Evolutionary conservation across 2,113 vertebrate genomes (phyloP).

Genomic region (Amazona vittata): DNA sequence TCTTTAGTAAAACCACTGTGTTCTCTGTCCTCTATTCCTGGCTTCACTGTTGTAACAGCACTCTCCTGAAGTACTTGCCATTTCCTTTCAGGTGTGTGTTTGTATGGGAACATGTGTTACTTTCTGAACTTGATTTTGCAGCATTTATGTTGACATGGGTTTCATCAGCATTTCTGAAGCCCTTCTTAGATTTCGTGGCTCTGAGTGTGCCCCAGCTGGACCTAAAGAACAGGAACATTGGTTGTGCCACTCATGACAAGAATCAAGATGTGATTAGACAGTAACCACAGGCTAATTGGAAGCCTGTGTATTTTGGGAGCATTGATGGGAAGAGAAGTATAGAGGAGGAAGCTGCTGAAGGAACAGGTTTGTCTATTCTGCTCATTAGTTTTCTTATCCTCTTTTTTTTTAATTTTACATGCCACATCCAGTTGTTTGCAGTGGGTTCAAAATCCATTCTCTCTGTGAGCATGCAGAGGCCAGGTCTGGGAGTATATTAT

Average conservation of each 20-base stretch:
- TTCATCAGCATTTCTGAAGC: neutral
- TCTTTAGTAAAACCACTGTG: neutral
- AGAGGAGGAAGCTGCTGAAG: neutral
- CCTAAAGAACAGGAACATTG: neutral
- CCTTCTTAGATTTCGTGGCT: neutral
- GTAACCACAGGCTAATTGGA: neutral
- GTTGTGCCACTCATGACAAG: rapidly evolving
- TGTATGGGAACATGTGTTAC: rapidly evolving
- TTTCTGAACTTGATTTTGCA: neutral
- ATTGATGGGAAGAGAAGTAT: neutral
- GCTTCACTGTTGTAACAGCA: neutral
- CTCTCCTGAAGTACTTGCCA: neutral
- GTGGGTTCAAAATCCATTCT: neutral
- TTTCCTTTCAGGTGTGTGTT: neutral
- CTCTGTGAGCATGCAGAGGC: neutral
- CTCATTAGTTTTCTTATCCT: neutral
- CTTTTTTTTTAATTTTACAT: neutral
- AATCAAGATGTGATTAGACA: neutral
- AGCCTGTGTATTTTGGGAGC: neutral
- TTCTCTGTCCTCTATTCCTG: neutral
- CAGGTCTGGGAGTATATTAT: neutral
- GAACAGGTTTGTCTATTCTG: neutral
- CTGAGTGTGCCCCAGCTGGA: neutral
- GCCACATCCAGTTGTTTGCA: neutral
- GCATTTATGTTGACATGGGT: rapidly evolving